Evolutionary conservation across 2,888 invertebrate species (phyloP).

Genomic region (Chrysolina haemoptera): DNA sequence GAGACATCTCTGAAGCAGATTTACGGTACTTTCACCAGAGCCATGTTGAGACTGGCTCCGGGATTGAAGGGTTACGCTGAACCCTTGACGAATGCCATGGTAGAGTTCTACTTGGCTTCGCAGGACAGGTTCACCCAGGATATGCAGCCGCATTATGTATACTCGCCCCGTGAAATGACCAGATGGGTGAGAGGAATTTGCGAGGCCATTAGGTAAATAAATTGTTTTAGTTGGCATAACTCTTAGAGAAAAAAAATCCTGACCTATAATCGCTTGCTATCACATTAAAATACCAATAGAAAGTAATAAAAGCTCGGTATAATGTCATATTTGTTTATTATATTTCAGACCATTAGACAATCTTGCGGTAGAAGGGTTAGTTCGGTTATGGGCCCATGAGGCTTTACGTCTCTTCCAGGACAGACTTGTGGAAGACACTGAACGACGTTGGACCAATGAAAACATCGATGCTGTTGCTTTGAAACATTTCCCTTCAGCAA

Average conservation of each 20-base stretch:
- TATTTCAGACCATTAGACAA: slow-evolving; percentile 87
- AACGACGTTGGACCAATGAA: slow-evolving; percentile 98
- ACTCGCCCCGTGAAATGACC: slow-evolving; percentile 99
- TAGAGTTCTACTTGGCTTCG: slow-evolving; percentile 96
- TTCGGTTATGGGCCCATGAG: slow-evolving; percentile 99
- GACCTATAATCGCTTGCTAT: no score
- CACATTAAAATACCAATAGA: no score
- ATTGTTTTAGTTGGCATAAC: not conserved
- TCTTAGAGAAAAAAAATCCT: no score
- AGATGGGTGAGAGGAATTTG: slow-evolving; percentile 99
- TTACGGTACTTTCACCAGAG: slow-evolving; percentile 98
- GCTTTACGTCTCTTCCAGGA: slow-evolving; percentile 97
- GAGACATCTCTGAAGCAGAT: slow-evolving; percentile 98
- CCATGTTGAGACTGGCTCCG: slow-evolving; percentile 96
- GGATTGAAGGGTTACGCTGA: slow-evolving; percentile 94
- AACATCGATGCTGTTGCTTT: slow-evolving; percentile 94
- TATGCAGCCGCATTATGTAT: slow-evolving; percentile 99
- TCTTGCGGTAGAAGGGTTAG: slow-evolving; percentile 92
- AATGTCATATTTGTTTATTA: not conserved
- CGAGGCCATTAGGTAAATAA: slow-evolving; percentile 84
- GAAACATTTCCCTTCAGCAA: slow-evolving; percentile 89
- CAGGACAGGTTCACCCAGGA: slow-evolving; percentile 99
- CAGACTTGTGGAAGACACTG: slow-evolving; percentile 93
- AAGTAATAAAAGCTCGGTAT: no score
- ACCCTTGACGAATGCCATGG: slow-evolving; percentile 98